Base-by-base conservation (phyloP, 1,140 invertebrate genomes). In the Andrena cerasifolii region DNA sequence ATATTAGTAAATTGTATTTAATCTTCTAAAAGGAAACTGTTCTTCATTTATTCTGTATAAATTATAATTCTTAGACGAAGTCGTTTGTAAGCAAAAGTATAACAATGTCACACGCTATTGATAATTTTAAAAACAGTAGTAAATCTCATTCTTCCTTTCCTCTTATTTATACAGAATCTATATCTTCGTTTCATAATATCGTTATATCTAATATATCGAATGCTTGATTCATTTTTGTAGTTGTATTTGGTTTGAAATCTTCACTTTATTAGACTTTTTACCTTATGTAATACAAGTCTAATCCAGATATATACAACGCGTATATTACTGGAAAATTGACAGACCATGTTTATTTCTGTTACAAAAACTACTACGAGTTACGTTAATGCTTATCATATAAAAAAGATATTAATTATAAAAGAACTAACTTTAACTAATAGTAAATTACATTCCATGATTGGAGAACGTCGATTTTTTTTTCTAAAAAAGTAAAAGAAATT, bases 381-480 rank as follows among this genome's bases (percentile, higher is more conserved):
- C 61, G 75, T 84, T 77, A 75, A 85, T 78, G 62, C 83, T 84
- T 82, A 84, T 74, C 78, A 78, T 82, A 72, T 85, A 85, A 59
- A 85, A 85, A 85, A 84, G 74, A 80, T 83, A 82, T 82, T 79
- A 82, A 85, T 85, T 79, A 79, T 76, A 81, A 58, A 70, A 63
- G 81, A 84, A 80, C 36, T 84, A 81, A 78, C 47, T 73, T 47
- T 62, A 56, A 74, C 54, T 82, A 79, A 85, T 66, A 53, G 62
- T 73, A 58, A 84, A 80, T 80, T 84, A 84, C 79, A 84, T 71
- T 47, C 74, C 47, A 75, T 53, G 66, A 82, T 81, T 66, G 67
- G 54, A 51, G 75, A 77, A 62, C 59, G 54, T 78, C 61, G 67
- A 84, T 79, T 76, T 40, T 63, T 84, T 40, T 82, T 63, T 84